Evolutionary conservation across 1,140 invertebrate species (phyloP).

Genomic region (Ylistrum balloti): DNA sequence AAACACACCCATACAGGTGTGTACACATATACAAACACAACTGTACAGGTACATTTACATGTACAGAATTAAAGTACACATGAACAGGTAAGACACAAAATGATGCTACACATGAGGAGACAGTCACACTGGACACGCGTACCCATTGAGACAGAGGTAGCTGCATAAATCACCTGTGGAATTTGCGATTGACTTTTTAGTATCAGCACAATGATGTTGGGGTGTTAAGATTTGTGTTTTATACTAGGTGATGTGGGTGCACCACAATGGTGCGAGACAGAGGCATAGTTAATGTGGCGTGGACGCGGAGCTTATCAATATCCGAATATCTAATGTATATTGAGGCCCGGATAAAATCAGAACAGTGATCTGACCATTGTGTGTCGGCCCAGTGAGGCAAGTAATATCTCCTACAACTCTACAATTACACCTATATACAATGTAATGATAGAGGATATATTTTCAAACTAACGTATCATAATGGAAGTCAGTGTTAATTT

Average conservation of each 20-base stretch:
- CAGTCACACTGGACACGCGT: not conserved
- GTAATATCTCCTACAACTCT: not conserved
- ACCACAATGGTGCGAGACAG: not conserved
- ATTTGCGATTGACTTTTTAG: not conserved
- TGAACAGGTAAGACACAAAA: too few relatives aligned
- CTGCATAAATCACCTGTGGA: not conserved
- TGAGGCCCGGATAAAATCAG: not conserved
- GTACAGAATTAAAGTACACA: too few relatives aligned
- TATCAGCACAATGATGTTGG: not conserved
- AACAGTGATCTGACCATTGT: not conserved
- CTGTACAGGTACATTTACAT: too few relatives aligned
- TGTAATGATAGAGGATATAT: not conserved
- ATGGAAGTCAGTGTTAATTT: not conserved
- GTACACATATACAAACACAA: too few relatives aligned
- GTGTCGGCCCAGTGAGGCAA: not conserved
- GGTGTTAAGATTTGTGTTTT: not conserved
- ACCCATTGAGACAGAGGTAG: not conserved
- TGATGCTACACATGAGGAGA: too few relatives aligned
- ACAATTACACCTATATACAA: not conserved
- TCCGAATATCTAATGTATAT: constrained; percentile 6
- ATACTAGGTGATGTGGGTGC: not conserved
- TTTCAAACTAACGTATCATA: constrained; percentile 3
- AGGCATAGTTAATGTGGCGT: not conserved
- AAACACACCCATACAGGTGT: too few relatives aligned
- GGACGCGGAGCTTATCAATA: not conserved